Base-by-base conservation (phyloP, 2,888 invertebrate species). In the Diloba caeruleocephala region DNA sequence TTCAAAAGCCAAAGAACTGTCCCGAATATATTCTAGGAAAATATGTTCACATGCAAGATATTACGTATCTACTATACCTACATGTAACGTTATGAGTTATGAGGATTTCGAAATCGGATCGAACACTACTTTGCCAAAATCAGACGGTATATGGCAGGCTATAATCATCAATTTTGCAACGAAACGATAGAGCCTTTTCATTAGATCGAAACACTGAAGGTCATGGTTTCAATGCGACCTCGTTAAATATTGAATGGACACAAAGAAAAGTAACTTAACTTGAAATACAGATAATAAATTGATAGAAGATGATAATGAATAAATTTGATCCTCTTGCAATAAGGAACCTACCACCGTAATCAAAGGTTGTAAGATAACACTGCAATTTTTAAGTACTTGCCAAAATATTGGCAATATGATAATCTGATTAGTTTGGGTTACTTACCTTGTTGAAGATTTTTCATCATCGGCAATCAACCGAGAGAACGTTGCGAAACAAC, bases 401-500 rank as follows among this genome's bases (percentile, higher is more conserved):
- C 12, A 52, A 65, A 46, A 34, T 21, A 25, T 62, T 62, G 34
- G 13, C 51, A 67, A 65, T 36, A 42, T 9, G 13, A 37, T 52
- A 62, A 65, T 61, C 44, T 23, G 41, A 73, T 73, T 71, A 57
- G 69, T 59, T 21, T 17, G 8, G 69, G 42, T 63, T 63, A 63
- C 37, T 73, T 62, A 60, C 26, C 21, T 25, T 29, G 42, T 66
- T 71, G 54, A 43, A n/a, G 43, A 44, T 34, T 61, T 74, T 74
- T 60, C 73, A 56, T 42, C 67, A 74, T 58, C 44, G 45, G 15
- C 59, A 64, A 57, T 62, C 64, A 68, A 69, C 59, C 70, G 74
- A 67, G 74, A 41, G 43, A 51, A 36, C 5, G 41, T 74, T 74
- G 56, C 74, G 21, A 38, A 60, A 72, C 8, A 19, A 12, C 23